Percentiles rank a stretch among this genome's conserved stretches.
These are phyloP conservation scores for Alces alces DNA, from an alignment of 2,113 vertebrate species.

Conservation along the genomic window DNA sequence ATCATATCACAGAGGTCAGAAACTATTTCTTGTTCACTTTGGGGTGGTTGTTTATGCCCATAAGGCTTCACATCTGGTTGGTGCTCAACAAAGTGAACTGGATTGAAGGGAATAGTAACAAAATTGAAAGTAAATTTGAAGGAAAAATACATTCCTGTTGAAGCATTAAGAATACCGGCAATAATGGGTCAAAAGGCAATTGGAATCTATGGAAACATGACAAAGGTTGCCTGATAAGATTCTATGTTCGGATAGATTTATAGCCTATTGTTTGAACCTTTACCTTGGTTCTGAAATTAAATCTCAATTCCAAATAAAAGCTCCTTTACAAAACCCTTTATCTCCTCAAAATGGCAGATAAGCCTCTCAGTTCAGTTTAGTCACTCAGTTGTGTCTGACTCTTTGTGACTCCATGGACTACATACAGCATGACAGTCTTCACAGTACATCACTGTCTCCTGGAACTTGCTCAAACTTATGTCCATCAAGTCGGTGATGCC, in stretches of 20 bases:
- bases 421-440: background rate
- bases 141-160: background rate
- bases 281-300: background rate
- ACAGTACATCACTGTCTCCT: background rate
- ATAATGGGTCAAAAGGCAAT: background rate
- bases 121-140: background rate
- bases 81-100: background rate
- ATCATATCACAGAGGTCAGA: background rate
- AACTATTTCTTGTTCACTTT: background rate
- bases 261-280: background rate
- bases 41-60: background rate
- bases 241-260: background rate
- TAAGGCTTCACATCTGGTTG: background rate
- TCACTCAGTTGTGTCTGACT: background rate
- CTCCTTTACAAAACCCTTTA: background rate
- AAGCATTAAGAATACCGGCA: background rate
- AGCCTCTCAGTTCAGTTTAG: background rate
- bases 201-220: background rate
- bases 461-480: background rate
- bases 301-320: background rate
- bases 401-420: background rate
- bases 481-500: background rate
- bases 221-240: background rate
- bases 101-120: background rate
- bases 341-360: background rate